Evolutionary conservation across 2,888 invertebrate species (phyloP).

Genomic region (Eupithecia centaureata): DNA sequence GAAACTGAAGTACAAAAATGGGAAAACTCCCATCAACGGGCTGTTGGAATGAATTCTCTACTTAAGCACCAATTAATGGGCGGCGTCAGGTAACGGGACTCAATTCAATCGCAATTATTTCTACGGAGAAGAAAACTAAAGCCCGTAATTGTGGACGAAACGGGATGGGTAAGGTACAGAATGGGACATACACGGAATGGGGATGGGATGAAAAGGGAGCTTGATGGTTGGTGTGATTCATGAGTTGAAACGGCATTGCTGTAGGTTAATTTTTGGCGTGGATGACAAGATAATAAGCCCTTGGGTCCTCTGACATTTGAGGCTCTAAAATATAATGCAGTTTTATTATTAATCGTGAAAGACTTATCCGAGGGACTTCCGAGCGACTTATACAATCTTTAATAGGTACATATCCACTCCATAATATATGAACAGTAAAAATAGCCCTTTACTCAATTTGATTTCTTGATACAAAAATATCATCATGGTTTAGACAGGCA

Average conservation of each 20-base stretch:
- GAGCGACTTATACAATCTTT: not conserved
- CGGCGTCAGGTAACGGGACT: constrained; percentile 70
- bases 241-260: not conserved
- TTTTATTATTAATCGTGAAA: not conserved
- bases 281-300: not conserved
- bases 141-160: constrained; percentile 67
- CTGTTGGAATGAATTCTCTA: constrained; percentile 63
- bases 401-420: not conserved
- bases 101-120: constrained; percentile 78
- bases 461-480: not conserved
- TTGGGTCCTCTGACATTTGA: not conserved
- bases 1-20: constrained; percentile 40
- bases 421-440: not conserved
- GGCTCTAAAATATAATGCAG: not conserved
- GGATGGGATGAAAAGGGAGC: not conserved
- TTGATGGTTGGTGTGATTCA: no score
- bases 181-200: constrained; percentile 4
- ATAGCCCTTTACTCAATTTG: not conserved
- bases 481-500: not conserved
- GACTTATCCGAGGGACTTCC: not conserved
- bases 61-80: constrained; percentile 74
- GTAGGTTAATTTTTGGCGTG: not conserved
- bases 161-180: constrained; percentile 27
- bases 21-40: constrained; percentile 38
- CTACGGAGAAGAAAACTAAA: constrained; percentile 72